Base-by-base conservation (phyloP, 2,797 vertebrate species). In the Denticeps clupeoides region DNA sequence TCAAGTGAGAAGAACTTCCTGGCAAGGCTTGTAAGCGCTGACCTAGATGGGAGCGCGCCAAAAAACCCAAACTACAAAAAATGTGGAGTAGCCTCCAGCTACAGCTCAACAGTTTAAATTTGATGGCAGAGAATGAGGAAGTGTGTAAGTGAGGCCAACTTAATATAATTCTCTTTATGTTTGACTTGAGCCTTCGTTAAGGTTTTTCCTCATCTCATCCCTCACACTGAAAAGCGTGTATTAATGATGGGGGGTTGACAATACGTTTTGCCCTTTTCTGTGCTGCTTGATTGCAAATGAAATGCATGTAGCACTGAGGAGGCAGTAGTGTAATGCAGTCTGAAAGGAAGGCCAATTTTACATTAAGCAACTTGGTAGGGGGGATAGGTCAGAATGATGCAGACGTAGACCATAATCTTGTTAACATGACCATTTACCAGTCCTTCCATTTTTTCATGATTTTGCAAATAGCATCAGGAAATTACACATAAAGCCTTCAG, bases 1-100 rank as follows among this genome's bases (percentile, higher is more conserved):
- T 59, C 72, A 65, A 73, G 74, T 67, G 55, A 66, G 74, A 74
- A 72, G 56, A 55, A 59, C 71, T 69, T 72, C 53, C 29, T 45
- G 62, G 66, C 59, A 47, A 67, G 70, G 71, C 58, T 72, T 75
- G 72, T 70, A 75, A 74, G 69, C 70, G 67, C 66, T 73, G 73
- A 78, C 71, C 75, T 78, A 74, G 62, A 78, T 77, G 71, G 63
- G 62, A 59, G 57, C 24, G 48, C 69, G 67, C 72, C 70, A 69
- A 26, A 41, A 38, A 58, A 59, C 51, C 57, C 57, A 45, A 64
- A 65, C n/a, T 12, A 22, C 49, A 22, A 22, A 44, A 41, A 45
- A 15, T 25, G 26, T 37, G n/a, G 61, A 65, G 49, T 48, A 37
- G 69, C 73, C 72, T 54, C 45, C 53, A 70, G 69, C 65, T 21